Conservation (phyloP, 2,888 invertebrate species). For the Campoletis raptor region DNA sequence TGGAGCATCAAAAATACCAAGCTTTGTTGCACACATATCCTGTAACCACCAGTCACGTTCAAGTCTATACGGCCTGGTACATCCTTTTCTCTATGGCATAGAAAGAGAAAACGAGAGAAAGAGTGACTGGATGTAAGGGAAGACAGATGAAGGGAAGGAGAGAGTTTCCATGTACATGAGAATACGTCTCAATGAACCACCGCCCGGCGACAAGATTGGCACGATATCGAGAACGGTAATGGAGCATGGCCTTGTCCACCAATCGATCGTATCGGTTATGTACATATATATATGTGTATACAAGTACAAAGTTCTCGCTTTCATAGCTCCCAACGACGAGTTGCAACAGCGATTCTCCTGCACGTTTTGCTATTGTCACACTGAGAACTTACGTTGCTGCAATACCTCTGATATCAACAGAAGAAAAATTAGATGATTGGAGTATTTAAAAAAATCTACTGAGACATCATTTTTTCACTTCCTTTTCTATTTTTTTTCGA, state of each 20-base stretch:
- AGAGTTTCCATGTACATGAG: slow-evolving; percentile 39
- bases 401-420: neutral
- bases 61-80: slow-evolving; percentile 42
- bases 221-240: slow-evolving; percentile 68
- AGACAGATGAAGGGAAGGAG: neutral
- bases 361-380: slow-evolving; percentile 17
- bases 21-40: slow-evolving; percentile 37
- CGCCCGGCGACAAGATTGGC: slow-evolving; percentile 72
- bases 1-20: slow-evolving; percentile 21
- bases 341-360: slow-evolving; percentile 16
- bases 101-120: slow-evolving; percentile 7
- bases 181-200: slow-evolving; percentile 77
- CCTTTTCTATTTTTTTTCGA: neutral
- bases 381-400: neutral
- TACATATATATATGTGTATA: slow-evolving; percentile 2
- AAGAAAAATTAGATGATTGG: neutral
- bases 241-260: slow-evolving; percentile 63
- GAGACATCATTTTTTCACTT: neutral
- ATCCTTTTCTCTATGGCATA: slow-evolving; percentile 21
- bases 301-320: neutral
- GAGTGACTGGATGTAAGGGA: neutral
- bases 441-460: neutral
- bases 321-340: slow-evolving; percentile 14
- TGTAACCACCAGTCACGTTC: slow-evolving; percentile 38
- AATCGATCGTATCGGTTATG: slow-evolving; percentile 63